Conservation (phyloP, 2,113 vertebrate genomes). For the Embiotoca jacksoni region DNA sequence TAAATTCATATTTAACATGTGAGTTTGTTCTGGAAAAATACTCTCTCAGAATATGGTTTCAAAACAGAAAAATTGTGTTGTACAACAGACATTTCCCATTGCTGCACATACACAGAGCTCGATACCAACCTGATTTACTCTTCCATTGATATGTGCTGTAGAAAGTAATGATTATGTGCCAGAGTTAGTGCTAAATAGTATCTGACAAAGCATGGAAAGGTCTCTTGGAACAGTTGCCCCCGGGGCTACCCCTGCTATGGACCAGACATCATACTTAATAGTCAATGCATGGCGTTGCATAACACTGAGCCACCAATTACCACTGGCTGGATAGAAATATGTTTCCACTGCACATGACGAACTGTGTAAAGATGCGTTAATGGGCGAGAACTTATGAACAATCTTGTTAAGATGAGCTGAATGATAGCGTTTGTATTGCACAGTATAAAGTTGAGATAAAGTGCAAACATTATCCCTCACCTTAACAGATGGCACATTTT, state of each 20-base stretch:
- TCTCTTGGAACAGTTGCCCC: conserved; percentile 75
- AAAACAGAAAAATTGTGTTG: conserved; percentile 30
- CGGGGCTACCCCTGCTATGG: conserved; percentile 41
- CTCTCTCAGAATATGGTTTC: neutral
- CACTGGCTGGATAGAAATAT: conserved; percentile 47
- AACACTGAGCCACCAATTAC: conserved; percentile 57
- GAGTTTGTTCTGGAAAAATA: conserved; percentile 31
- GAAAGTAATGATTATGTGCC: conserved; percentile 85
- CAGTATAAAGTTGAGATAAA: neutral
- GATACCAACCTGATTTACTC: conserved; percentile 80
- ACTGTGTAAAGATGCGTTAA: conserved; percentile 18
- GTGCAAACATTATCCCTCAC: too few relatives aligned
- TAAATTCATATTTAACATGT: neutral
- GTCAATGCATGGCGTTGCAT: conserved; percentile 73
- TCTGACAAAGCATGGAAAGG: conserved; percentile 80
- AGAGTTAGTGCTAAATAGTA: conserved; percentile 78
- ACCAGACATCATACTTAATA: conserved; percentile 64
- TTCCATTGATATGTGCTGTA: conserved; percentile 74
- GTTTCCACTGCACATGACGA: conserved; percentile 58
- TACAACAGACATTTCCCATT: conserved; percentile 51
- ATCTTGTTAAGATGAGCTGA: neutral
- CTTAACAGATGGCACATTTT: neutral
- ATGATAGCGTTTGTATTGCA: neutral
- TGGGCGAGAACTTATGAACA: neutral
- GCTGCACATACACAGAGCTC: conserved; percentile 69